Percentiles rank a stretch among this genome's conserved stretches.
phyloP scores from a whole-genome alignment of 2,888 invertebrate species.

The Parnassius mnemosyne region DNA sequence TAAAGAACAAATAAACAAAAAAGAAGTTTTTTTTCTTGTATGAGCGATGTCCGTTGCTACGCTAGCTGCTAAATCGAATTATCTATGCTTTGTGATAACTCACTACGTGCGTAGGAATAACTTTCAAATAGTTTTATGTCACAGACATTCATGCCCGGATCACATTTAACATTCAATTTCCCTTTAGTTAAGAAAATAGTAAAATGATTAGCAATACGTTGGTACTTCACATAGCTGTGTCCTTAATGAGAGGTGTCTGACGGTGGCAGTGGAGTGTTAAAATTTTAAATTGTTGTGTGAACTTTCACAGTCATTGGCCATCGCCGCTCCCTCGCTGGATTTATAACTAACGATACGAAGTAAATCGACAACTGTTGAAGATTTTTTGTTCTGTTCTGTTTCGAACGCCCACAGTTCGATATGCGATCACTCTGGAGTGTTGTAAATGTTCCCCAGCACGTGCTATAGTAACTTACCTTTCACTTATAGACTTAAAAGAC shows the following conservation, averaged over 20 bases:
- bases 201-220: slow-evolving; percentile 70
- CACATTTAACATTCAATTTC: slow-evolving; percentile 34
- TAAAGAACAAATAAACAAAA: no score
- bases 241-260: slow-evolving; percentile 60
- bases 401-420: slow-evolving; percentile 45
- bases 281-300: slow-evolving; percentile 77
- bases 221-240: slow-evolving; percentile 42
- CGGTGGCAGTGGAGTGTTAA: slow-evolving; percentile 72
- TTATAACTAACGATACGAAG: slow-evolving; percentile 53
- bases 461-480: slow-evolving; percentile 46
- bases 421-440: slow-evolving; percentile 39
- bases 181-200: slow-evolving; percentile 56
- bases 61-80: no score
- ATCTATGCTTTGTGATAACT: no score
- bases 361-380: slow-evolving; percentile 46
- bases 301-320: slow-evolving; percentile 75
- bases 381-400: slow-evolving; percentile 49
- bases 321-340: slow-evolving; percentile 43
- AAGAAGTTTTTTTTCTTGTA: no score
- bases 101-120: neutral
- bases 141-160: slow-evolving; percentile 1
- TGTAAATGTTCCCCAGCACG: slow-evolving; percentile 55
- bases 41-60: no score
- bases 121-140: neutral
- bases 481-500: slow-evolving; percentile 29